These are phyloP conservation scores for Cotesia vestalis DNA, from an alignment of 1,140 invertebrate species.

Conservation along the genomic window DNA sequence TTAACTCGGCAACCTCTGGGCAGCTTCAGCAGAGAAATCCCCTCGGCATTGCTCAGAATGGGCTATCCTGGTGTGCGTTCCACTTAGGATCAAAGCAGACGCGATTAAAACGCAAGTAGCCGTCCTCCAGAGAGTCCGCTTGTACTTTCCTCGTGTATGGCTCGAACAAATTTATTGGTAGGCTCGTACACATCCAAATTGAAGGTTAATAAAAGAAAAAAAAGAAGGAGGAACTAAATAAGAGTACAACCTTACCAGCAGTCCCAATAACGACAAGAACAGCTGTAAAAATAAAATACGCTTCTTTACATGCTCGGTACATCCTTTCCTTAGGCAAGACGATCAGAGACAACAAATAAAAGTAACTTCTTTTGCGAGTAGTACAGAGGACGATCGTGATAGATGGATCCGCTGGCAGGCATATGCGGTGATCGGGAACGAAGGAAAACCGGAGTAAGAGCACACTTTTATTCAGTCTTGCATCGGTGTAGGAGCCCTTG, in stretches of 20 bases:
- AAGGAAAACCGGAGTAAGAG: constrained; percentile 10
- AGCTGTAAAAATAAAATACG: too few species aligned
- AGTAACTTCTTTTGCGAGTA: constrained; percentile 9
- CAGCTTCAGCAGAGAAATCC: neutral
- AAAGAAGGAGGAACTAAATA: neutral
- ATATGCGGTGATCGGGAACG: neutral
- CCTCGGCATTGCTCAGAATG: neutral
- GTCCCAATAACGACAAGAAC: too few species aligned
- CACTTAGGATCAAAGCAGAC: constrained; percentile 16
- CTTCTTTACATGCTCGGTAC: neutral
- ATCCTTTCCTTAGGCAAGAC: neutral
- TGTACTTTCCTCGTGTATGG: neutral
- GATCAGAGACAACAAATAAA: constrained; percentile 19
- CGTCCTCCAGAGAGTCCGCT: neutral
- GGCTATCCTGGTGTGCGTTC: neutral
- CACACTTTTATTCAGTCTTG: too few species aligned
- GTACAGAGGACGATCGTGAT: neutral
- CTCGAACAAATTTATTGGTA: constrained; percentile 13
- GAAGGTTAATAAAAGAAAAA: constrained; percentile 5
- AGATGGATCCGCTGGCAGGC: constrained; percentile 19
- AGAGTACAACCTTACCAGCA: too few species aligned
- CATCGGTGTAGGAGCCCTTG: too few species aligned
- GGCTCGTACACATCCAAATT: neutral
- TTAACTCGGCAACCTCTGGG: constrained; percentile 11
- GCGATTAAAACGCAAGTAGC: neutral